Evolutionary conservation across 2,113 vertebrate species (phyloP).

Genomic region (Erythrocercus mccallii): DNA sequence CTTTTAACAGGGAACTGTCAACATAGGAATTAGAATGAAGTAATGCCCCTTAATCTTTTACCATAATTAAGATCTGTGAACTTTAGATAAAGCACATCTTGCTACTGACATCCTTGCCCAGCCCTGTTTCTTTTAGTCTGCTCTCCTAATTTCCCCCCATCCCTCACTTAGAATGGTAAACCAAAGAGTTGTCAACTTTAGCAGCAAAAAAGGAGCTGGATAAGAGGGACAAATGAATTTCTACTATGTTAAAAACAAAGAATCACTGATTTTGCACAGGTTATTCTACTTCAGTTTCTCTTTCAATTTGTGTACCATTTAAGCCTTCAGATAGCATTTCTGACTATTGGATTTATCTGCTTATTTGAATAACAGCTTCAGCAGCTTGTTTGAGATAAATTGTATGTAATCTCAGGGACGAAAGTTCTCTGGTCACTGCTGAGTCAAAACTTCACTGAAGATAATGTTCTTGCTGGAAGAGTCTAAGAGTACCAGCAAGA

Average conservation of each 20-base stretch:
- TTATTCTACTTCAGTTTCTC: background rate
- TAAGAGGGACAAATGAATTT: background rate
- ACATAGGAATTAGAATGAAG: background rate
- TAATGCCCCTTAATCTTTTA: background rate
- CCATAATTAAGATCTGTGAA: constrained; percentile 5
- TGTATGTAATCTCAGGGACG: constrained; percentile 17
- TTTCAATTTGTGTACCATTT: background rate
- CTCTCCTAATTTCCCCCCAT: fast-evolving
- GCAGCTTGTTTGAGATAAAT: constrained; percentile 10
- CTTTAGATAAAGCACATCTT: background rate
- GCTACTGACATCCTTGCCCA: background rate
- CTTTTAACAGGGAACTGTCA: background rate
- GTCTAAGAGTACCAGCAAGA: constrained; percentile 4
- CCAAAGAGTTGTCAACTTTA: background rate
- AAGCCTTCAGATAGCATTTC: background rate
- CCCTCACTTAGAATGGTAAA: background rate
- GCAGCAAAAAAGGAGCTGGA: background rate
- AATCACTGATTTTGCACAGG: background rate
- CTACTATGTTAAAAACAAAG: background rate
- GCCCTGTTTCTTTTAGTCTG: background rate
- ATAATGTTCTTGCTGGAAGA: constrained; percentile 7
- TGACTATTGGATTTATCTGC: background rate
- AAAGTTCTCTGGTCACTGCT: constrained; percentile 22
- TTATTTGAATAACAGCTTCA: constrained; percentile 13
- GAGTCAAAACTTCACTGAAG: constrained; percentile 45